Percentiles rank a stretch among this genome's conserved stretches.
phyloP scores from a whole-genome alignment of 2,113 vertebrate genomes.

The Callipepla squamata region DNA sequence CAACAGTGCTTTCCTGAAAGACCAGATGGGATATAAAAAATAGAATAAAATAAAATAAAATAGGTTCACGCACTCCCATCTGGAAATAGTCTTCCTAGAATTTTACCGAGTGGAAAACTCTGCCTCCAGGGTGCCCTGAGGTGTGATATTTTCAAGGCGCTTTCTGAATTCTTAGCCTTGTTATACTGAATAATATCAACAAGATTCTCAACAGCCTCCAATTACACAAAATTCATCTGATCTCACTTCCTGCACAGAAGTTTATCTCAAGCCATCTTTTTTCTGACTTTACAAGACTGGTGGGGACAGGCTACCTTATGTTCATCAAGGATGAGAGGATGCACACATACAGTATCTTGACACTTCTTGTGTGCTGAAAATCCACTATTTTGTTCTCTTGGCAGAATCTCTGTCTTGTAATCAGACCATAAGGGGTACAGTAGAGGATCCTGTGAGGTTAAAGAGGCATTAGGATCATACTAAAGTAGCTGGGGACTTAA shows the following conservation, averaged over 20 bases:
- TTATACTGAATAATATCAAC: background rate
- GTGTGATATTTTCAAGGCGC: background rate
- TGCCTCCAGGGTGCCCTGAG: conserved; percentile 8
- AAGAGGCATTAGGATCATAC: background rate
- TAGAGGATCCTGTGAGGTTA: background rate
- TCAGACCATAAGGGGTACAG: fast-evolving
- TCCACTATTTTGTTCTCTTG: background rate
- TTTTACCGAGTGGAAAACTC: background rate
- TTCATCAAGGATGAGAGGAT: background rate
- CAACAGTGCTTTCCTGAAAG: background rate
- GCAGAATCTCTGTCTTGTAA: background rate
- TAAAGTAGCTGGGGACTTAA: background rate
- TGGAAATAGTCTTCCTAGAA: background rate
- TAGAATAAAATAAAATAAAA: background rate
- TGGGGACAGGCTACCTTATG: background rate
- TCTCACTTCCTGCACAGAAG: background rate
- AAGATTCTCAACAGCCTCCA: background rate
- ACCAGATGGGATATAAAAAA: background rate
- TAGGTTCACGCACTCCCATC: background rate
- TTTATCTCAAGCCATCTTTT: background rate
- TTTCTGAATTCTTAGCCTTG: background rate
- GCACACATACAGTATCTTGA: background rate
- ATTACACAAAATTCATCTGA: background rate
- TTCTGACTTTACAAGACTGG: background rate
- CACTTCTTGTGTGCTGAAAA: background rate